Percentiles rank a stretch among this genome's conserved stretches.
These are phyloP conservation scores for Meiosimyza decipiens DNA, from an alignment of 2,888 invertebrate species.

Conservation along the genomic window DNA sequence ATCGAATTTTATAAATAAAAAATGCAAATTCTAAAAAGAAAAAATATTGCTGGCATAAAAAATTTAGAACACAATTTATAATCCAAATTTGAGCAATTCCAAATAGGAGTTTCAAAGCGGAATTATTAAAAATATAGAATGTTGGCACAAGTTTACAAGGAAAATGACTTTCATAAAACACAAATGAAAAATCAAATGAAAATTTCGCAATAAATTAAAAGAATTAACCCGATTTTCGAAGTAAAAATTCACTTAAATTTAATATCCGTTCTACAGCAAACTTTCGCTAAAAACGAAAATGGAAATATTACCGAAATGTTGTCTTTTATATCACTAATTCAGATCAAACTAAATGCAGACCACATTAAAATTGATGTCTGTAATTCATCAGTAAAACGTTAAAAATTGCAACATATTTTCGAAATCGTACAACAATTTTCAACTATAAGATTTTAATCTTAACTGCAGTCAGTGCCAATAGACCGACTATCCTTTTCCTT, in stretches of 20 bases:
- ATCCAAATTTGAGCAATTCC: not conserved
- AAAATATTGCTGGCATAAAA: constrained; percentile 25
- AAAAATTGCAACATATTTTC: constrained; percentile 40
- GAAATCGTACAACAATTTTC: constrained; percentile 18
- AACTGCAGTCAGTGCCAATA: constrained; percentile 51
- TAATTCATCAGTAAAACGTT: no score
- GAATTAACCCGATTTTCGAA: no score
- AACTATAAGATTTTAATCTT: constrained; percentile 50
- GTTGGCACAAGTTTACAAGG: no score
- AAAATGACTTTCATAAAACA: no score
- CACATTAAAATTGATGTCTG: not conserved
- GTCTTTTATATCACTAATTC: constrained; percentile 22
- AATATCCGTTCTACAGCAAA: no score
- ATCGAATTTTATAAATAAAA: constrained; percentile 33
- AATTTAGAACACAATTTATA: not conserved
- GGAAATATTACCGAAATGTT: not conserved
- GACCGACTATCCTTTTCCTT: not conserved
- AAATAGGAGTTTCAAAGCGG: no score
- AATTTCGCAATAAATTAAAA: no score
- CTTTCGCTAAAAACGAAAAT: no score
- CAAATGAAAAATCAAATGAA: no score
- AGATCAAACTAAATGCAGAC: not conserved
- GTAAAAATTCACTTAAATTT: no score
- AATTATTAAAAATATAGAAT: no score
- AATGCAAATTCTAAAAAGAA: constrained; percentile 36